Evolutionary conservation across 2,797 vertebrate species (phyloP), one percentile per base, ranked within the genome.

Genomic region (Novumbra hubbsi): DNA sequence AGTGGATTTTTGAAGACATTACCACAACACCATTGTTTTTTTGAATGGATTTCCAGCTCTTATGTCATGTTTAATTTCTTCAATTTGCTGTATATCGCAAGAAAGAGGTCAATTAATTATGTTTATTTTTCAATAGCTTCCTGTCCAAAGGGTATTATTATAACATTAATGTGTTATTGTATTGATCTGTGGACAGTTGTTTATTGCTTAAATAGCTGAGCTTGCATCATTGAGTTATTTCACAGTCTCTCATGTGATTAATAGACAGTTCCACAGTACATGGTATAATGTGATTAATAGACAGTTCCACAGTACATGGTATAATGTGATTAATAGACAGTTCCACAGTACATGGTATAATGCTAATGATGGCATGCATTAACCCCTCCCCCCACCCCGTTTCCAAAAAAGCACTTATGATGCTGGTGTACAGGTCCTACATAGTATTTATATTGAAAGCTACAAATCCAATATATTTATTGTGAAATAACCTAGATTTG

Each of bases 401-500:
- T 38, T 38, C 34, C 34, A 64, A 76, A 81, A 71, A 83, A 84
- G 84, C 89, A 88, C 87, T 91, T 92, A 83, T 86, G 84, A 84
- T 9, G 79, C 80, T 77, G 77, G 34, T 78, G 78, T 82, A 84
- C 81, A 81, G 27, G 30, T 84, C 76, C 70, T 74, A 24, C 30
- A 48, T 77, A 62, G 72, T 84, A 79, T 73, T 75, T 81, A 73
- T 84, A 78, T 80, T 82, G 45, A 83, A 82, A 83, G 72, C 63
- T 80, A 75, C 57, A 76, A 74, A 77, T 78, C 75, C 77, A 32
- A 80, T 79, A 62, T 93, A 93, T 94, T 94, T 94, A 94, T 94
- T 93, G 77, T 74, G 19, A 78, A 38, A 81, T 62, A 63, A 79
- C 16, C 3, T 82, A 71, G 82, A 81, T 24, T 79, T 86, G 24